Base-by-base conservation (phyloP, 2,113 vertebrate species). In the Indri indri region DNA sequence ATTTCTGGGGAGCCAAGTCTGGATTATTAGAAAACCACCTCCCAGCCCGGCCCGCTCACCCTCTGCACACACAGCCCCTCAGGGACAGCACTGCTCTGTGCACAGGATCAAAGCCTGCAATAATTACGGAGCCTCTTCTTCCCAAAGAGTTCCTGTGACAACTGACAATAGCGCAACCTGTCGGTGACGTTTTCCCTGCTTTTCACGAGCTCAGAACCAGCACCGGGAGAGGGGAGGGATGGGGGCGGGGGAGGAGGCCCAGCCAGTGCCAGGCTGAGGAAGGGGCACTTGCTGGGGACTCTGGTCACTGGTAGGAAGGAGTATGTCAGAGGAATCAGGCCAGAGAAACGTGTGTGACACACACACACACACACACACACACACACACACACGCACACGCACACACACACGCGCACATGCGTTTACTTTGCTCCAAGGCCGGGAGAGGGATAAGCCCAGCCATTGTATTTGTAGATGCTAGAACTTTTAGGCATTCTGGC, bases 141-240 rank as follows among this genome's bases (percentile, higher is more conserved):
- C 85, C 66, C 4, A 17, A 83, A 87, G 61, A 17, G 42, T 5
- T 97, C 52, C 27, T 5, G 63, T 17, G 63, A 40, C 91, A 95
- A 83, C 0, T 17, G 63, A 40, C 91, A 95, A 85, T 0, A 89
- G 34, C 74, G n/a, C 5, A 32, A 34, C 52, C 65, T 90, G 89
- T 40, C 34, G 45, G 80, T 5, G 87, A 86, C 25, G 63, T 61
- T 2, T 82, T 11, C 50, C 17, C 14, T 1, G 84, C 13, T 11
- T n/a, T 68, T 91, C 71, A 76, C 71, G 76, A 92, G 83, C 3
- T 96, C 61, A 88, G 85, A 65, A 42, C 13, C 63, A 83, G 83
- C 0, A 6, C 0, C 50, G 32, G 63, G 90, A 34, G 87, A 59
- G 54, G 84, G 77, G 25, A 50, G 8, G 37, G 2, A 5, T n/a